phyloP scores from a whole-genome alignment of 2,113 vertebrate genomes.

The Axis porcinus region DNA sequence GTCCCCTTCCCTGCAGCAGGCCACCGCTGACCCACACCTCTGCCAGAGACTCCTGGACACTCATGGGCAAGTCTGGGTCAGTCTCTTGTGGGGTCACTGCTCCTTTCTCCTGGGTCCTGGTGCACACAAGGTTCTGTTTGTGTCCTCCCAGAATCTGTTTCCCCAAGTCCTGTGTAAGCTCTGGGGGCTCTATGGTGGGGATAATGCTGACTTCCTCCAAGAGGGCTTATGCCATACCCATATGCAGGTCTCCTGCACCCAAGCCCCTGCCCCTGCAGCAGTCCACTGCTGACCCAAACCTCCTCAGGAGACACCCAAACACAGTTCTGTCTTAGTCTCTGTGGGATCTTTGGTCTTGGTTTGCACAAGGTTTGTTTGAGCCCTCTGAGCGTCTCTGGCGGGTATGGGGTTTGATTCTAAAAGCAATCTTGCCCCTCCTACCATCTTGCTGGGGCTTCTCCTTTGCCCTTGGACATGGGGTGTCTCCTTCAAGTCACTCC shows the following conservation, averaged over 20 bases:
- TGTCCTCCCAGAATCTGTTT: neutral
- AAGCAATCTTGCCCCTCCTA: rapidly evolving
- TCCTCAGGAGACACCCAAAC: neutral
- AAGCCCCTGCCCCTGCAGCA: rapidly evolving
- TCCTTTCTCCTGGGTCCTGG: neutral
- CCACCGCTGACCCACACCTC: rapidly evolving
- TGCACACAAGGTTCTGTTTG: rapidly evolving
- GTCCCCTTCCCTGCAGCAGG: neutral
- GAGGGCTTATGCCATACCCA: neutral
- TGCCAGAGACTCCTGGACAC: neutral
- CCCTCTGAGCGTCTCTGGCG: neutral
- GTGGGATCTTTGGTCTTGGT: neutral
- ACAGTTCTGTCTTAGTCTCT: neutral
- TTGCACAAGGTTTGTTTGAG: neutral
- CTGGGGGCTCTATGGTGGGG: neutral
- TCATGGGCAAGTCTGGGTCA: neutral
- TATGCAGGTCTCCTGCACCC: neutral
- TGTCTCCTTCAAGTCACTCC: neutral
- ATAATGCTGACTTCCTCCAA: neutral
- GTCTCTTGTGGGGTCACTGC: neutral
- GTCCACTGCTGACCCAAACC: rapidly evolving
- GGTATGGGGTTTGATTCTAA: neutral
- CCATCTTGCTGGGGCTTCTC: neutral
- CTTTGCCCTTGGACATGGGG: neutral
- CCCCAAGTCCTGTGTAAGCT: neutral